phyloP scores from a whole-genome alignment of 2,888 invertebrate species.

The Caenorhabditis sp. region DNA sequence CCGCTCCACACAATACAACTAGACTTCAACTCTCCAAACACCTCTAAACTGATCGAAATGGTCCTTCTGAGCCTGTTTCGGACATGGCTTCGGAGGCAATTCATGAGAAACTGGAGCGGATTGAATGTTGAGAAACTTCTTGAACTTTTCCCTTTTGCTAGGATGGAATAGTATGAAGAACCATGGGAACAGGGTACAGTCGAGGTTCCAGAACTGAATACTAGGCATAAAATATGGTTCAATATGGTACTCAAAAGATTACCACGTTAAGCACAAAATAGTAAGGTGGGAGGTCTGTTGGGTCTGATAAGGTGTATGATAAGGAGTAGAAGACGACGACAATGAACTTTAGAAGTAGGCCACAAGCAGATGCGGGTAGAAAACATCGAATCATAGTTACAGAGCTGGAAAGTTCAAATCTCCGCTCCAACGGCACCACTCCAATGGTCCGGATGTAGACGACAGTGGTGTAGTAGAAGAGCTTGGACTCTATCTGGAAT shows the following conservation, averaged over 20 bases:
- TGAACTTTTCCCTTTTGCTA: slow-evolving; percentile 29
- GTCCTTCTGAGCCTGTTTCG: slow-evolving; percentile 9
- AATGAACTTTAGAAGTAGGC: slow-evolving; percentile 24
- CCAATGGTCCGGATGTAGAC: slow-evolving; percentile 35
- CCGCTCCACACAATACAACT: not conserved
- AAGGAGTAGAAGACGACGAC: slow-evolving; percentile 29
- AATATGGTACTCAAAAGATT: too few species aligned
- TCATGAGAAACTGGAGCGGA: not conserved
- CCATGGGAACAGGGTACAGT: slow-evolving; percentile 47
- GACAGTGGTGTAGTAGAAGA: slow-evolving; percentile 41
- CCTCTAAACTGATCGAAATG: slow-evolving; percentile 41
- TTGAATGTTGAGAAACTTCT: slow-evolving; percentile 31
- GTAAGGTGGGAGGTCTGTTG: slow-evolving; percentile 17
- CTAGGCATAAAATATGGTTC: not conserved
- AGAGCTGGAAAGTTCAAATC: slow-evolving; percentile 39
- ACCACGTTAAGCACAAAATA: slow-evolving; percentile 44
- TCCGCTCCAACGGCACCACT: slow-evolving; percentile 24
- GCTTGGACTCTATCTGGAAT: slow-evolving; percentile 35
- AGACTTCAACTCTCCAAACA: slow-evolving; percentile 21
- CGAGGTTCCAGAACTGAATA: slow-evolving; percentile 49
- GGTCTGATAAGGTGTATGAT: slow-evolving; percentile 9
- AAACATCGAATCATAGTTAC: slow-evolving; percentile 42
- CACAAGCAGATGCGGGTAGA: slow-evolving; percentile 34
- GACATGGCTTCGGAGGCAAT: not conserved
- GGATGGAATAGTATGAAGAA: slow-evolving; percentile 48